These are phyloP conservation scores for Linepithema humile DNA, from an alignment of 1,140 invertebrate species.

Conservation along the genomic window DNA sequence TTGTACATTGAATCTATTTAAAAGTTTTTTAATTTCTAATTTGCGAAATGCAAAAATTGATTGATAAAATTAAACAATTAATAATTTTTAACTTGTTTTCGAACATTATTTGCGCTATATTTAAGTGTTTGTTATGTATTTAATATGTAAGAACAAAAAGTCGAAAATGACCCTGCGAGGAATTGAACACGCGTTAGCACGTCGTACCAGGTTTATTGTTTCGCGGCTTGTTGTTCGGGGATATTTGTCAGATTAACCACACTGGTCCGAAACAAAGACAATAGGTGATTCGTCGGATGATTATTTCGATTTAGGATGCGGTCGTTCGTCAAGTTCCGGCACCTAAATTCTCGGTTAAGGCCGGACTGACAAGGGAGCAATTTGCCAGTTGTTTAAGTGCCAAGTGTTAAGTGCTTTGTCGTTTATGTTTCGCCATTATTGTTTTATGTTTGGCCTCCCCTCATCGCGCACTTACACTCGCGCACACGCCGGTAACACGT, in stretches of 20 bases:
- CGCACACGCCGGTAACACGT: neutral
- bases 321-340: constrained; percentile 77
- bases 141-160: neutral
- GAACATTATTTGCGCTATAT: neutral
- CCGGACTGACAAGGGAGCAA: constrained; percentile 83
- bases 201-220: constrained; percentile 9
- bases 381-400: constrained; percentile 85
- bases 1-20: neutral
- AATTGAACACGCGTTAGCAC: constrained; percentile 17
- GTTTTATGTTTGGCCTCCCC: constrained; percentile 83
- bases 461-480: constrained; percentile 49
- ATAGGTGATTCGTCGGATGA: constrained; percentile 45
- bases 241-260: constrained; percentile 19
- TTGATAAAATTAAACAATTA: neutral
- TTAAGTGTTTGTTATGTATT: neutral
- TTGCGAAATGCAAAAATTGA: neutral
- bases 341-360: constrained; percentile 83
- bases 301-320: constrained; percentile 69
- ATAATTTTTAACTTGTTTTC: neutral
- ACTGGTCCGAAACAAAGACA: constrained; percentile 28
- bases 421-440: constrained; percentile 85
- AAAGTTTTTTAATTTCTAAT: neutral
- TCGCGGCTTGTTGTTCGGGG: neutral
- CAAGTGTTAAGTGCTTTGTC: constrained; percentile 84
- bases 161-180: neutral